Evolutionary conservation across 2,113 vertebrate genomes (phyloP).

Genomic region (Lasiurus cinereus): DNA sequence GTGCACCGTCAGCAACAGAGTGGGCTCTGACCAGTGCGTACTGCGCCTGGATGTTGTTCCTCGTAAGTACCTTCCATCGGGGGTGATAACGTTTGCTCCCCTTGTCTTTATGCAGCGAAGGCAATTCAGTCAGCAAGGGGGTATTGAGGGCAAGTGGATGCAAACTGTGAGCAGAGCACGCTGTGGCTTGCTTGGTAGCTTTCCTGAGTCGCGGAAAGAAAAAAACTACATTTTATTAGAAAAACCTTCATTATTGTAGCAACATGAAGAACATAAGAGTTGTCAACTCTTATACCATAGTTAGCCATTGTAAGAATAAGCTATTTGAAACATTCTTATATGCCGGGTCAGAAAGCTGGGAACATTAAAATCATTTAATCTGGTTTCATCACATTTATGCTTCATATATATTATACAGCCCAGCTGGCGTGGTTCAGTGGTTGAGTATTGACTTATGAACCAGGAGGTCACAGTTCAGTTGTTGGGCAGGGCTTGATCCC

Average conservation of each 20-base stretch:
- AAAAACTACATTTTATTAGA: background rate
- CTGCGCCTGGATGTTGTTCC: slow-evolving; percentile 91
- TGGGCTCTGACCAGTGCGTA: slow-evolving; percentile 93
- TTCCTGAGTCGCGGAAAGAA: background rate
- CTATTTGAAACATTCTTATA: background rate
- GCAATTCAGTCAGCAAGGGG: background rate
- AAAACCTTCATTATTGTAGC: background rate
- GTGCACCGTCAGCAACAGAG: slow-evolving; percentile 91
- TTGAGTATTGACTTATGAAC: too few relatives aligned
- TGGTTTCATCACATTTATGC: background rate
- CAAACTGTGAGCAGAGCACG: background rate
- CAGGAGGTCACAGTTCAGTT: too few relatives aligned
- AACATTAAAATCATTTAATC: background rate
- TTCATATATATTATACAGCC: background rate
- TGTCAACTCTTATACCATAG: background rate
- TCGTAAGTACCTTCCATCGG: slow-evolving; percentile 90
- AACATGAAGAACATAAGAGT: background rate
- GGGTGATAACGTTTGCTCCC: background rate
- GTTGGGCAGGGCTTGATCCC: too few relatives aligned
- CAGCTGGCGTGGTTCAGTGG: too few relatives aligned
- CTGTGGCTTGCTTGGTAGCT: background rate
- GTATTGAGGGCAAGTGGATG: background rate
- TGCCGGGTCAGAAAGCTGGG: background rate
- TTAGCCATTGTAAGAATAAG: background rate
- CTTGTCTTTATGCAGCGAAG: rapidly evolving